Percentiles rank a stretch among this genome's conserved stretches.
These are phyloP conservation scores for Odontomachus brunneus DNA, from an alignment of 1,140 invertebrate genomes.

Conservation along the genomic window DNA sequence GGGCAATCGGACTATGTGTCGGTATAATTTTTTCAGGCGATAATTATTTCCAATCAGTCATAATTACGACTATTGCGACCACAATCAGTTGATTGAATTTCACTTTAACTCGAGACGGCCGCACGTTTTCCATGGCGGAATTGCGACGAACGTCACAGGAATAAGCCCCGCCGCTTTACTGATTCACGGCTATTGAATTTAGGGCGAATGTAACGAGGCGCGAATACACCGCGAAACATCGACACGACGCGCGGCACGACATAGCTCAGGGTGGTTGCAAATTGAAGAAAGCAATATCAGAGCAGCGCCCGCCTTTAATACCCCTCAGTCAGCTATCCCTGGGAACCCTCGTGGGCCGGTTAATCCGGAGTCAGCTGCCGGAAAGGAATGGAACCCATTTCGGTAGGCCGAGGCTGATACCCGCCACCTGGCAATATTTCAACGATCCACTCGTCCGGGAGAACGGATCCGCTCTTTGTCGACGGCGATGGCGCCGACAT, in stretches of 20 bases:
- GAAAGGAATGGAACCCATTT: slow-evolving; percentile 74
- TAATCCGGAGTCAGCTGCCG: slow-evolving; percentile 76
- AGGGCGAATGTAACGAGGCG: background rate
- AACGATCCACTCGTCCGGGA: slow-evolving; percentile 63
- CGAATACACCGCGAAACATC: slow-evolving; percentile 15
- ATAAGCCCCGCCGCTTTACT: background rate
- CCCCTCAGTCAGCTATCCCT: slow-evolving; percentile 70
- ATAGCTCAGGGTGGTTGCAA: slow-evolving; percentile 65
- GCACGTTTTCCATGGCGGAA: background rate
- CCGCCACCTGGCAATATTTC: slow-evolving; percentile 77
- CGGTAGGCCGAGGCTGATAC: slow-evolving; percentile 71
- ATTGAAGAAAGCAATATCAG: slow-evolving; percentile 76
- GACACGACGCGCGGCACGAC: slow-evolving; percentile 18
- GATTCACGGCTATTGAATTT: background rate
- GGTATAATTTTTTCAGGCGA: background rate
- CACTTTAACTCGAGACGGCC: no score
- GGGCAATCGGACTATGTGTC: no score
- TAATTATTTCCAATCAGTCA: no score
- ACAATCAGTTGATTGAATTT: no score
- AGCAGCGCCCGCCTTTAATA: slow-evolving; percentile 70
- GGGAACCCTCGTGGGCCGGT: slow-evolving; percentile 67
- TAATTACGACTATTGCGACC: no score
- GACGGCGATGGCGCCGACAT: slow-evolving; percentile 50
- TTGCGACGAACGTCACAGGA: background rate
- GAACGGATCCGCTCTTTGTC: slow-evolving; percentile 68